Percentiles rank a stretch among this genome's conserved stretches.
Conservation (phyloP, 2,797 vertebrate species). For the Phrynocephalus vlangalii region DNA sequence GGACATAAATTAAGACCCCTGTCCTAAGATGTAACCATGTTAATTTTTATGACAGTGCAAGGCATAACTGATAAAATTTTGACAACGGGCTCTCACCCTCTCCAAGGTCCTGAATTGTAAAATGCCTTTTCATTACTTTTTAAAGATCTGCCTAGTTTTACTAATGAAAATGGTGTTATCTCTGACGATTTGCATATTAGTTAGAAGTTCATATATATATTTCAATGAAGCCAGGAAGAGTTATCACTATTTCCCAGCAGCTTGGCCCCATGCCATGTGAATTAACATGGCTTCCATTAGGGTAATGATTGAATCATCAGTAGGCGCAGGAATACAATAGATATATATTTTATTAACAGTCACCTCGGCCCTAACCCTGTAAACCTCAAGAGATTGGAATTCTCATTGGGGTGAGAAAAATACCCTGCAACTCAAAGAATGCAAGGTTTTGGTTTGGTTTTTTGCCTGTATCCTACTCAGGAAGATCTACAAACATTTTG, state of each 20-base stretch:
- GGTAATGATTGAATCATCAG: too few relatives aligned
- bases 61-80: constrained; percentile 3
- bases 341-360: too few relatives aligned
- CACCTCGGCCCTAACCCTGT: too few relatives aligned
- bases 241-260: background rate
- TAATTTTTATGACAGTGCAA: background rate
- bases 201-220: background rate
- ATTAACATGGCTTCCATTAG: too few relatives aligned
- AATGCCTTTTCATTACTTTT: background rate
- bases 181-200: background rate
- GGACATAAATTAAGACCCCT: background rate
- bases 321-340: too few relatives aligned
- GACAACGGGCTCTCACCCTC: background rate
- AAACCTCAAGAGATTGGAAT: too few relatives aligned
- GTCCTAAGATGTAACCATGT: background rate
- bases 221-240: background rate
- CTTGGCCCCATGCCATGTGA: too few relatives aligned
- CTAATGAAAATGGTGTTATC: background rate
- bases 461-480: too few relatives aligned
- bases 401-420: too few relatives aligned
- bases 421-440: too few relatives aligned
- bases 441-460: too few relatives aligned
- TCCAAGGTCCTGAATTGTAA: background rate
- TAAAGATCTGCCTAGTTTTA: constrained; percentile 2
- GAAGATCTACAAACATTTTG: background rate